Percentiles rank a stretch among this genome's conserved stretches.
phyloP scores from a whole-genome alignment of 2,797 vertebrate genomes.

The Sorex maritimensis region DNA sequence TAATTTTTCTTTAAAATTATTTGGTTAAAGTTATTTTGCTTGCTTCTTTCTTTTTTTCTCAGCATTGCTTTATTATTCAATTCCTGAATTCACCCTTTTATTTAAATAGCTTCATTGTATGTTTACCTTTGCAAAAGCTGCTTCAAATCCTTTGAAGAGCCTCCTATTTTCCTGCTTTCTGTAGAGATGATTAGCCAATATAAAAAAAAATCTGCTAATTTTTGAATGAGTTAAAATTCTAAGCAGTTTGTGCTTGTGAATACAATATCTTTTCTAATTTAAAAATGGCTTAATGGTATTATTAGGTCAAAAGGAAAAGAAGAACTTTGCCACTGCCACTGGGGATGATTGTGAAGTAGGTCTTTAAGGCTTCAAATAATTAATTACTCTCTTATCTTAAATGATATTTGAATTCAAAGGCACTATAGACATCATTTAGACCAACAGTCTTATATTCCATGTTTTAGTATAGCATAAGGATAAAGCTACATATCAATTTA shows the following conservation, averaged over 20 bases:
- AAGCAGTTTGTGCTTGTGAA: neutral
- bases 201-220: conserved; percentile 20
- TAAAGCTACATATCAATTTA: neutral
- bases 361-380: neutral
- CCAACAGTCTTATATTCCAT: neutral
- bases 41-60: neutral
- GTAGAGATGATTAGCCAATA: conserved; percentile 1
- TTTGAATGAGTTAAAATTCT: neutral
- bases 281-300: conserved; percentile 7
- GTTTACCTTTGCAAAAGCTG: neutral
- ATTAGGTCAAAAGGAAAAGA: neutral
- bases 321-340: neutral
- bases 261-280: conserved; percentile 26
- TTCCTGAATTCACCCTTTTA: neutral
- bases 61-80: conserved; percentile 44
- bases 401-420: neutral
- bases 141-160: conserved; percentile 16
- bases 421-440: neutral
- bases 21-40: neutral
- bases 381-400: neutral
- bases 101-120: conserved; percentile 49
- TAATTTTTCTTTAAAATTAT: conserved; percentile 51
- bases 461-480: neutral
- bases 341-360: neutral
- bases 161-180: conserved; percentile 43